phyloP scores from a whole-genome alignment of 2,888 invertebrate species.

The Stegophylla sp. region DNA sequence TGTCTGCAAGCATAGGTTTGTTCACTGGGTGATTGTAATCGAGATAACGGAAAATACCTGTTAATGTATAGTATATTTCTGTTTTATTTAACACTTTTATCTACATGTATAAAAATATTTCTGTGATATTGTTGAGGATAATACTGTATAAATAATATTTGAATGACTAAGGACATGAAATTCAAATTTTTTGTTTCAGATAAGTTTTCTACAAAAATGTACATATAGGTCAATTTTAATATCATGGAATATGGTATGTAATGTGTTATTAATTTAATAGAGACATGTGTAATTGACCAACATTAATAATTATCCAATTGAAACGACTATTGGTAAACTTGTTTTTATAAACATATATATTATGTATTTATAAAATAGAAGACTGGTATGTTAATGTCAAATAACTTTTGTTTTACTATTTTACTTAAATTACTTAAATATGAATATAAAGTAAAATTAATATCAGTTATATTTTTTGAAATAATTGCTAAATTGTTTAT shows the following conservation, averaged over 20 bases:
- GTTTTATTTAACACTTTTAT: too few species aligned
- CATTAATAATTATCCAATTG: constrained; percentile 25
- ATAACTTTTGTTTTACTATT: constrained; percentile 4
- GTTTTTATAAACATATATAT: not conserved
- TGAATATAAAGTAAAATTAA: not conserved
- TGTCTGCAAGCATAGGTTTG: too few species aligned
- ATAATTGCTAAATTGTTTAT: not conserved
- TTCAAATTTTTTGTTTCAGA: constrained; percentile 41
- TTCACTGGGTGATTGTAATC: too few species aligned
- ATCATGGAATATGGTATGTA: constrained; percentile 42
- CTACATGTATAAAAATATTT: too few species aligned
- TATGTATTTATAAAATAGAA: constrained; percentile 13
- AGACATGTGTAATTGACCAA: not conserved
- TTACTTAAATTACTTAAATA: not conserved
- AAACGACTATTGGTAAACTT: constrained; percentile 23
- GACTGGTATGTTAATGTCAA: constrained; percentile 44
- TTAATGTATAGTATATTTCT: too few species aligned
- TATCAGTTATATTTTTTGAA: not conserved
- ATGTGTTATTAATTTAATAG: constrained; percentile 20
- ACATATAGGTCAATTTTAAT: constrained; percentile 3
- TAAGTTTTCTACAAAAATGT: constrained; percentile 28
- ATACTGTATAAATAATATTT: too few species aligned
- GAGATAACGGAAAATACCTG: too few species aligned
- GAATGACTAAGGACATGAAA: constrained; percentile 7
- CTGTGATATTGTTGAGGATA: too few species aligned